Base-by-base conservation (phyloP, 2,888 invertebrate species). In the Amblyjoppa fuscipennis region DNA sequence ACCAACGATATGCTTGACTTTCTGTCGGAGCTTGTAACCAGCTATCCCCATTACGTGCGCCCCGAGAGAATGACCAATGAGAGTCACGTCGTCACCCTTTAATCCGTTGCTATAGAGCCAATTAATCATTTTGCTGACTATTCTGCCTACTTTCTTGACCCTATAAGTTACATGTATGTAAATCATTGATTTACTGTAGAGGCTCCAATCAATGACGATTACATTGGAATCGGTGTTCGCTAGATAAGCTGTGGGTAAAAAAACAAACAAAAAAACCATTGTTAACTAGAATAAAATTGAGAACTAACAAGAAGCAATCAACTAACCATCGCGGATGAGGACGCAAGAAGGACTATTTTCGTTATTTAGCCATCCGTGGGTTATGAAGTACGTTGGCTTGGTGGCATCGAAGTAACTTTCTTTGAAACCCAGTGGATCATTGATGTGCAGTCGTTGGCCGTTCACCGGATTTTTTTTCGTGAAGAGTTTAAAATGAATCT, bases 11-110 rank as follows among this genome's bases (percentile, higher is more conserved):
- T 88, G 89, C 25, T 79, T 82, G 4, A 91, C 79, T 16, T 51
- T 87, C 20, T 70, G 69, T 34, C 69, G 20, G 4, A 20, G 4
- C 34, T 89, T 77, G 68, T 87, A 86, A 13, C 89, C 90, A n/a
- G 92, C 89, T 6, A 93, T 74, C 64, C 93, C 93, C 77, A 89
- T 88, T 0, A 93, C 83, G 70, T 93, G 93, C 6, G 91, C 93
- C 4, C 93, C 93, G 7, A 93, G 88, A 4, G 93, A 93, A 70
- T 93, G 93, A 1, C 93, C 93, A n/a, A 90, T 81, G 34, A 61
- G 34, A n/a, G 61, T 61, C 16, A 31, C 13, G 13, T 34, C 16
- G 61, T 61, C 16, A 16, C 11, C 0, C 13, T 34, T 34, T n/a
- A 61, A 61, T 31, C 61, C 61, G 5, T 31, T 61, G 13, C 28